Base-by-base conservation (phyloP, 2,888 invertebrate genomes). In the Leptura quadrifasciata region DNA sequence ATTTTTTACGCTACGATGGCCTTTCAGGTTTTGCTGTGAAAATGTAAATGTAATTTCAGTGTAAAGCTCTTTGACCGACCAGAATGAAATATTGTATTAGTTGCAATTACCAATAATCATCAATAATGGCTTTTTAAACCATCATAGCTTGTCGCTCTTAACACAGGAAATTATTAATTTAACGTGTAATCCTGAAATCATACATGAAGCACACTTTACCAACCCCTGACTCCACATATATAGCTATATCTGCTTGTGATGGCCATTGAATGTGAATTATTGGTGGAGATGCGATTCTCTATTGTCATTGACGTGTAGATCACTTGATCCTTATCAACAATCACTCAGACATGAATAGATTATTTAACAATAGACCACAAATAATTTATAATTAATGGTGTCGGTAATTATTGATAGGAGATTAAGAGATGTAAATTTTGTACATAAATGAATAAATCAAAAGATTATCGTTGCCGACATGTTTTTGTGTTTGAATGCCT, bases 291-390 rank as follows among this genome's bases (percentile, higher is more conserved):
- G 72, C 58, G 69, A 72, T 76, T 73, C 72, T 73, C 76, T 52
- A 77, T 82, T 81, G 82, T 80, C 80, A 80, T 75, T 77, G 77
- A 79, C 78, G 75, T 80, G 81, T 78, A 79, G 79, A 81, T 80
- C 76, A 75, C 81, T 80, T 71, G 80, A 78, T 81, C 80, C 76
- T 80, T 80, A 81, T 82, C 81, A 78, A 76, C 79, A 76, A 73
- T 70, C 76, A 52, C 74, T 72, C 69, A 58, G 57, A 72, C 68
- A 74, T 69, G 71, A 77, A 79, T 71, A 61, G 75, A 75, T 77
- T 75, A 74, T 67, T 72, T 55, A 60, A 75, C 75, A 76, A 76
- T 76, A 39, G 70, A 61, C 69, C 64, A 35, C 54, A 68, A 57
- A 60, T 76, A 63, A 69, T 72, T 74, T 68, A 71, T 76, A 76